A percentile compares a stretch with the other conserved stretches of the same genome.
Conservation (phyloP, 2,113 vertebrate genomes). For the Chloroceryle aenea region DNA sequence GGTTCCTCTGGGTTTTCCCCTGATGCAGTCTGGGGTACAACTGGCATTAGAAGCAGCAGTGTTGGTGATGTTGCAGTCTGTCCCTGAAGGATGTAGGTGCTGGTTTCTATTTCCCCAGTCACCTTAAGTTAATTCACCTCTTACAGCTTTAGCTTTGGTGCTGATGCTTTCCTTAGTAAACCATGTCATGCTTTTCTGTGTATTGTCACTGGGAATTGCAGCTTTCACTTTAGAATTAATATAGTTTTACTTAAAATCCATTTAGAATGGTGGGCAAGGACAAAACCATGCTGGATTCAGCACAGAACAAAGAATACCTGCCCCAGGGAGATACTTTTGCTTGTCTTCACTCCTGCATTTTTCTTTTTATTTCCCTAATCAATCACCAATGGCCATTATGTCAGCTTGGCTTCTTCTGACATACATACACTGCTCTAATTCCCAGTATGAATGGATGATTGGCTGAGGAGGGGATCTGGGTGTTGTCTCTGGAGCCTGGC, state of each 20-base stretch:
- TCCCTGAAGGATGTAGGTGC: background rate
- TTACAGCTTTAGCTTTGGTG: background rate
- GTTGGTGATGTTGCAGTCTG: background rate
- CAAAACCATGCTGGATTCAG: background rate
- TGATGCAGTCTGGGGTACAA: no score
- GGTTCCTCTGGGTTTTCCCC: background rate
- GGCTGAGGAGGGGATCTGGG: background rate
- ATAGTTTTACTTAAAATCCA: background rate
- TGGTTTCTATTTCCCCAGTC: background rate
- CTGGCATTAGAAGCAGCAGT: background rate
- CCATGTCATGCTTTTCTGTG: rapidly evolving
- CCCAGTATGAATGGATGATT: background rate
- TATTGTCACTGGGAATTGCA: background rate
- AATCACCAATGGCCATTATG: background rate
- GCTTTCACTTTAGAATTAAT: background rate
- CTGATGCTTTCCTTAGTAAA: background rate
- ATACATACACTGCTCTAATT: background rate
- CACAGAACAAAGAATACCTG: background rate
- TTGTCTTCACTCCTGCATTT: background rate
- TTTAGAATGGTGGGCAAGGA: background rate
- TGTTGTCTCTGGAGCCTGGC: background rate
- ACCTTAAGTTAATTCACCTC: background rate
- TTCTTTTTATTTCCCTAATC: background rate
- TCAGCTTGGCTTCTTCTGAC: background rate
- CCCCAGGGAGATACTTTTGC: background rate